phyloP scores from a whole-genome alignment of 2,797 vertebrate genomes.

The Halcyon leucocephala region DNA sequence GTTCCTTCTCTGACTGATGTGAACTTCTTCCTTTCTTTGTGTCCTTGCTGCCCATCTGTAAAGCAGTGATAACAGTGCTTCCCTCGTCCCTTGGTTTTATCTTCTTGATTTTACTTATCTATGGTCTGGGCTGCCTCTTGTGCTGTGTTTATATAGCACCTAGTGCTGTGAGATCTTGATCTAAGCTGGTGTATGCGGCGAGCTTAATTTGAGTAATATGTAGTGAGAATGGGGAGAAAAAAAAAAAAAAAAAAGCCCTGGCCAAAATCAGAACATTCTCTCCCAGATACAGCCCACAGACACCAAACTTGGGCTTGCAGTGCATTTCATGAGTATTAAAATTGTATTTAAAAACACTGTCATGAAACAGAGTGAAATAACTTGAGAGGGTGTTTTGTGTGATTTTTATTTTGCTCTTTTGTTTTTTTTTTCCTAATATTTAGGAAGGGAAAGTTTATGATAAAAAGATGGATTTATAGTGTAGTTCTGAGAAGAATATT shows the following conservation, averaged over 20 bases:
- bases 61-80: neutral
- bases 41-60: neutral
- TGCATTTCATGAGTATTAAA: neutral
- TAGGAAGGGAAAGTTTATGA: neutral
- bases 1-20: neutral
- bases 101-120: neutral
- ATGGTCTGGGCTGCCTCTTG: neutral
- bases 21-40: neutral
- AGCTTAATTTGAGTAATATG: neutral
- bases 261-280: neutral
- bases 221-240: neutral
- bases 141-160: neutral
- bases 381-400: neutral
- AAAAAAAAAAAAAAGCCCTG: neutral
- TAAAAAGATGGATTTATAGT: conserved; percentile 21
- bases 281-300: neutral
- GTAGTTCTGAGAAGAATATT: conserved; percentile 28
- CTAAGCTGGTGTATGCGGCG: neutral
- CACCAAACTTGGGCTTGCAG: neutral
- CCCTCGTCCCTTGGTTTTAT: neutral
- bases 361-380: neutral
- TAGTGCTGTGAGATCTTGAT: neutral
- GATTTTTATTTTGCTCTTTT: too few relatives aligned
- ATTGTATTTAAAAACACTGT: conserved; percentile 5
- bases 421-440: neutral